A percentile compares a stretch with the other conserved stretches of the same genome.
phyloP scores from a whole-genome alignment of 2,888 invertebrate genomes.

The Neoscelio sp. region DNA sequence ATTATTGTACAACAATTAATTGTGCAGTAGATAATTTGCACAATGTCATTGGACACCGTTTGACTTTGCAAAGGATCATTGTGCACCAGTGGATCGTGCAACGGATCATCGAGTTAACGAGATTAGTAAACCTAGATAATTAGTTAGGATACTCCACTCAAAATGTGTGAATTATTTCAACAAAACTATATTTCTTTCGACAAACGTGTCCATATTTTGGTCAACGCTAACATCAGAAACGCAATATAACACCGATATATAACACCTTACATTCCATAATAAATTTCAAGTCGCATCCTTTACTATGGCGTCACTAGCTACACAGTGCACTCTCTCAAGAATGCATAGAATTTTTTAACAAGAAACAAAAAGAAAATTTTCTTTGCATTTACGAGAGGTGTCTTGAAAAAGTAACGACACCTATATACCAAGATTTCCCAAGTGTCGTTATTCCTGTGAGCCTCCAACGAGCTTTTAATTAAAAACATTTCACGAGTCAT shows the following conservation, averaged over 20 bases:
- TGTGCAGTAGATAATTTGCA: no score
- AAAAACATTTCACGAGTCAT: slow-evolving; percentile 44
- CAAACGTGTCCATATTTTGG: slow-evolving; percentile 24
- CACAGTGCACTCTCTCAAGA: slow-evolving; percentile 57
- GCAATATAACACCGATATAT: slow-evolving; percentile 14
- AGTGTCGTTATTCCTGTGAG: slow-evolving; percentile 51
- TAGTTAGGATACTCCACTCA: no score
- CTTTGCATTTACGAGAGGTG: slow-evolving; percentile 57
- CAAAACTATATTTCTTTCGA: slow-evolving; percentile 1
- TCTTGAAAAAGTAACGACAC: slow-evolving; percentile 60
- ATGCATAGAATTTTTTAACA: slow-evolving; percentile 67
- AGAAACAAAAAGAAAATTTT: slow-evolving; percentile 56
- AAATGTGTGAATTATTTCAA: background rate
- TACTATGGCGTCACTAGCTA: slow-evolving; percentile 39
- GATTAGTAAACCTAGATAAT: no score
- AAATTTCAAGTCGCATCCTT: slow-evolving; percentile 44
- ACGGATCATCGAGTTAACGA: no score
- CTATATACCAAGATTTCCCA: slow-evolving; percentile 62
- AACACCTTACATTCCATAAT: slow-evolving; percentile 35
- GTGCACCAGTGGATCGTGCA: no score
- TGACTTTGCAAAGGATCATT: no score
- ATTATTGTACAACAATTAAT: no score
- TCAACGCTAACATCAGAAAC: slow-evolving; percentile 6
- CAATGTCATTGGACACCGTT: no score
- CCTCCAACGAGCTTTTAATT: slow-evolving; percentile 60